Evolutionary conservation across 2,888 invertebrate genomes (phyloP), one percentile per base, ranked within the genome.

Genomic region (Polietes domitor): DNA sequence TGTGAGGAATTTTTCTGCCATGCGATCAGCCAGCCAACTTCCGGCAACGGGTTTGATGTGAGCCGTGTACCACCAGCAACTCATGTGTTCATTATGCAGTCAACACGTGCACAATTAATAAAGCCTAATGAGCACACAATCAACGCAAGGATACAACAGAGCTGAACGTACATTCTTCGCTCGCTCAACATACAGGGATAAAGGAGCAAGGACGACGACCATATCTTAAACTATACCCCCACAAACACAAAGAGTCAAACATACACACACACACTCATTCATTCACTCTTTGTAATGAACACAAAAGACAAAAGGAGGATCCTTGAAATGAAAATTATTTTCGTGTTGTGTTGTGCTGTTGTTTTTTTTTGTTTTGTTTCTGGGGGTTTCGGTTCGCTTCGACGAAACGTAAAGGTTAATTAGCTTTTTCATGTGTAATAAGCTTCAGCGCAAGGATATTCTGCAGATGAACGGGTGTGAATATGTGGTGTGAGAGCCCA

Each of bases 51-150:
- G 37, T 6, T 55, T 55, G 53, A 9, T 21, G 10, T 58, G 2
- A 2, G 26, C 15, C 24, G 26, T 21, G 7, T 6, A 4, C 6
- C 19, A 7, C 28, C 24, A 32, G 37, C 37, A 53, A 80, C 50
- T 74, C 80, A 80, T 74, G 77, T 74, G 74, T 82, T 85, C 77
- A 83, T 85, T 85, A 83, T 77, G 76, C 75, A 81, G 81, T 79
- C 83, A 83, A 81, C 85, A 85, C 85, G 79, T 80, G 77, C 78
- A 78, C 85, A 85, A 85, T 85, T 85, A 85, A 85, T 78, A 79
- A 80, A 83, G 68, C 68, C 80, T 82, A 78, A 83, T 82, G 80
- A 80, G 75, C 75, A 58, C 50, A 77, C 75, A 82, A 82, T 82
- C 73, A 80, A 71, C 76, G 41, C 58, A 37, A 47, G 58, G 47